These are phyloP conservation scores for Otis tarda DNA, from an alignment of 2,113 vertebrate species.

Conservation along the genomic window DNA sequence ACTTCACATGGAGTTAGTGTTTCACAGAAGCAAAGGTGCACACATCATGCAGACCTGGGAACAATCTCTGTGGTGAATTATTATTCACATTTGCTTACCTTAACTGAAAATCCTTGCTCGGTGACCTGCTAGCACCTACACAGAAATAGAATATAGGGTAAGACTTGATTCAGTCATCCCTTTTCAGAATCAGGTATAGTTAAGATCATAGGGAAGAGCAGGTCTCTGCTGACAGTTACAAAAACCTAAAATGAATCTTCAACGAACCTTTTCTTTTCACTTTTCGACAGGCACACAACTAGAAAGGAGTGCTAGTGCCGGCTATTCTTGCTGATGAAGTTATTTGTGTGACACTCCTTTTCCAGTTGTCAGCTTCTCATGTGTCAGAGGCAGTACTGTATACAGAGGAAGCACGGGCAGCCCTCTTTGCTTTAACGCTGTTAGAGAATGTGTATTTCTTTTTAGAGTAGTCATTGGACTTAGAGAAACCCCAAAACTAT, in stretches of 20 bases:
- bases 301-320: neutral
- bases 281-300: neutral
- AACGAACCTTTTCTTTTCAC: neutral
- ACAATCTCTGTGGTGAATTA: neutral
- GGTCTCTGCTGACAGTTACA: neutral
- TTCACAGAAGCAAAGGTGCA: neutral
- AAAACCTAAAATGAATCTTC: neutral
- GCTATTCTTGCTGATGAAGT: neutral
- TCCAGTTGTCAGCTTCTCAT: conserved; percentile 54
- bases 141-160: neutral
- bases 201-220: neutral
- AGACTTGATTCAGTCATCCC: neutral
- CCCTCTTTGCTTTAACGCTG: neutral
- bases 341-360: conserved; percentile 58
- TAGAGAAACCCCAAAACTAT: neutral
- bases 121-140: neutral
- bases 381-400: neutral
- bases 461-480: neutral
- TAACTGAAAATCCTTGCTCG: neutral
- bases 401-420: neutral
- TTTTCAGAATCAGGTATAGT: neutral
- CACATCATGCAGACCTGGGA: neutral
- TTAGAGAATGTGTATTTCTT: neutral
- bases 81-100: neutral
- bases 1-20: conserved; percentile 11